Evolutionary conservation across 2,888 invertebrate genomes (phyloP), one percentile per base, ranked within the genome.

Genomic region (Diplolepis rosae): DNA sequence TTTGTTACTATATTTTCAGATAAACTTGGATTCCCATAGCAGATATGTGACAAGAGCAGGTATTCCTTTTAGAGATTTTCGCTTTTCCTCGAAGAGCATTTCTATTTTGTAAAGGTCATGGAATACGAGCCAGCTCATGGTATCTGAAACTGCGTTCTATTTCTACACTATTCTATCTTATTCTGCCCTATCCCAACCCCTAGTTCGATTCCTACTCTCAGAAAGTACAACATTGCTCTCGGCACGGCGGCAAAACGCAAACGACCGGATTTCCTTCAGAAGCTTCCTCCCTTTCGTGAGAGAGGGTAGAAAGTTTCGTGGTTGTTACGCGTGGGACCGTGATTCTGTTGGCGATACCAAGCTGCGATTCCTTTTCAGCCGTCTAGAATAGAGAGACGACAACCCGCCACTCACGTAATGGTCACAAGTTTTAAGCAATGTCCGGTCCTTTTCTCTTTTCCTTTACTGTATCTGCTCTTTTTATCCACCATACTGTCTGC

Each of bases 391-490:
- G 72, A 66, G 70, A 71, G 74, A 66, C 66, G 71, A 61, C 69
- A 65, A 75, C 56, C 71, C 80, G 74, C 77, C 74, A 74, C 79
- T 77, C 80, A 69, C 78, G 80, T 82, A 81, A 82, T 79, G 80
- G 80, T 76, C 77, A 66, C 79, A 82, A 83, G 80, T 84, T 84
- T 83, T 82, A 80, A 83, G 80, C 82, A 77, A 80, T 80, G 81
- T 78, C 81, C 83, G 77, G 78, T 74, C 77, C 70, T 70, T 66
- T 50, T 32, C 30, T 30, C 54, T 51, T 66, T 48, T 61, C 39
- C 54, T 68, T 70, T 68, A 22, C 67, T 52, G 9, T 27, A 51
- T 65, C 66, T 71, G 67, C 35, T 45, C 61, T 52, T 50, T 35
- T 30, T 42, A 35, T 35, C 42, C 61, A 42, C 51, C 22, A 54